Evolutionary conservation across 2,797 vertebrate species (phyloP), one percentile per base, ranked within the genome.

Genomic region (Bucorvus abyssinicus): DNA sequence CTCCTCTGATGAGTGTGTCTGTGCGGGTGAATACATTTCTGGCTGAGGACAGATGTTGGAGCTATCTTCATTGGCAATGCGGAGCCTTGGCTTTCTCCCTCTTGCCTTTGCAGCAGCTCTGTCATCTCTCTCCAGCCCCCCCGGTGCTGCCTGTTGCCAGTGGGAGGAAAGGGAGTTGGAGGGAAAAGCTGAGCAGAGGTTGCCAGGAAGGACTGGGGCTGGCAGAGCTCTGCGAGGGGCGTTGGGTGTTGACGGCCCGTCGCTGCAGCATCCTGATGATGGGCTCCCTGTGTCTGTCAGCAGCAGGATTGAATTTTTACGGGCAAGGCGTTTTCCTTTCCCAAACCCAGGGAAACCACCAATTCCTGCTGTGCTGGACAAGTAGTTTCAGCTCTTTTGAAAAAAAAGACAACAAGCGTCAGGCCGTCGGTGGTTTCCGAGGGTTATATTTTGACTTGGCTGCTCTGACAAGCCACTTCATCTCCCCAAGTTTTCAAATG

Each of bases 1-100:
- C 87, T 96, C 96, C 97, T 96, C 96, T 78, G 75, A 95, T 56
- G 89, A 96, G 96, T 84, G 89, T 95, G 92, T 95, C 94, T 96
- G 89, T 94, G 94, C 21, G 77, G 70, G 86, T 90, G 96, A 97
- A 94, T 96, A 93, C 94, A 93, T 95, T 95, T 92, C 93, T 91
- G 91, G 82, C 74, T 85, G 87, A 89, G 90, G 95, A 95, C 96
- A 96, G 95, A 97, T 96, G 95, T 92, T 95, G 91, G 86, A 90
- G 75, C 88, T 80, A 6, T 92, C 90, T 94, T 94, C 86, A 69
- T 69, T 44, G 77, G 84, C 49, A 84, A 59, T 69, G 45, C 32
- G 2, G 59, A 55, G 75, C 61, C 81, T 87, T 61, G 61, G 55
- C 78, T 89, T 84, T 63, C 90, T 76, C 64, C 19, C 57, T 82